phyloP scores from a whole-genome alignment of 2,113 vertebrate species.

The Rafetus swinhoei region DNA sequence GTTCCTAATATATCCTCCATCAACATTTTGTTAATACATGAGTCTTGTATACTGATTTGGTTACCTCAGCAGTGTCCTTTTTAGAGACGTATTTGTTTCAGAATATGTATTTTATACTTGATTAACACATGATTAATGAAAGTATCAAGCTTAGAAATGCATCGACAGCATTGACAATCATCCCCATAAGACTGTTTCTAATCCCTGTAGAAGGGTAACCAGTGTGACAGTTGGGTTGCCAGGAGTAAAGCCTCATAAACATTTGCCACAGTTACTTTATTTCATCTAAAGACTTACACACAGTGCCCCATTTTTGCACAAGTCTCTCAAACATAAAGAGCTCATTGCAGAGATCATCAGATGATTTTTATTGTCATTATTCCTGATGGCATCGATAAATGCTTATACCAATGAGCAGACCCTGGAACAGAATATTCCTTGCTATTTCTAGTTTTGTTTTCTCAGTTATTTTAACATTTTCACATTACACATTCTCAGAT shows the following conservation, averaged over 20 bases:
- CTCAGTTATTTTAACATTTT: constrained; percentile 28
- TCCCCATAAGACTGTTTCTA: background rate
- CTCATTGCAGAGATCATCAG: constrained; percentile 35
- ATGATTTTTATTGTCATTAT: constrained; percentile 54
- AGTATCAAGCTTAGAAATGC: background rate
- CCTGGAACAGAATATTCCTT: constrained; percentile 36
- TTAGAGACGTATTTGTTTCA: background rate
- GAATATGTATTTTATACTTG: background rate
- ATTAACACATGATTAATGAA: background rate
- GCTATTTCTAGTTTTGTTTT: constrained; percentile 57
- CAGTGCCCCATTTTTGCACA: constrained; percentile 10
- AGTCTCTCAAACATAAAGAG: constrained; percentile 29
- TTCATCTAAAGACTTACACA: background rate
- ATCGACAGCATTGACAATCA: background rate
- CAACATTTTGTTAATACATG: background rate
- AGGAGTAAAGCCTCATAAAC: background rate
- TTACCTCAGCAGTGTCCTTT: background rate
- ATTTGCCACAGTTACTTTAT: background rate
- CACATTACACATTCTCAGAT: constrained; percentile 25
- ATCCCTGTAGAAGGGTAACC: background rate
- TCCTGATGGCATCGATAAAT: constrained; percentile 43
- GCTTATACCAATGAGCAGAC: constrained; percentile 40
- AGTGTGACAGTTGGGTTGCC: background rate
- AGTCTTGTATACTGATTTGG: background rate
- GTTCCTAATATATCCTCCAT: background rate